Conservation (phyloP, 2,113 vertebrate genomes). For the Salvelinus namaycush region DNA sequence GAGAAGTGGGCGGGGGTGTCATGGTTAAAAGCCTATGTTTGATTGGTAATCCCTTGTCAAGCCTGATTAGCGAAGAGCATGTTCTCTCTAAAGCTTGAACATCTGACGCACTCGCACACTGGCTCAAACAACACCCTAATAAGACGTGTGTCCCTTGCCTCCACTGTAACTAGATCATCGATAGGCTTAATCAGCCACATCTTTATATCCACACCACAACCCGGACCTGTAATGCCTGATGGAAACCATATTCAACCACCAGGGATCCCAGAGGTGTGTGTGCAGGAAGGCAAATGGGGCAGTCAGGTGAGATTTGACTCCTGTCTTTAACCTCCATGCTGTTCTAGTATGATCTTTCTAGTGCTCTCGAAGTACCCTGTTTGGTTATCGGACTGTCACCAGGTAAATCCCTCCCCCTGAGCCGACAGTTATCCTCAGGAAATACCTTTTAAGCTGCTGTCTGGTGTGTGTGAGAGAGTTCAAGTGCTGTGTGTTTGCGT, state of each 20-base stretch:
- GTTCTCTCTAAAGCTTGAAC: conserved; percentile 18
- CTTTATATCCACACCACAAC: too few species aligned
- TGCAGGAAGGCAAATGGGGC: not conserved
- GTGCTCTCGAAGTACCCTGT: not conserved
- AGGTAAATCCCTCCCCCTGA: conserved; percentile 58
- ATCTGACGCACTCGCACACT: conserved; percentile 42
- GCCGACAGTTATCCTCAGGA: conserved; percentile 58
- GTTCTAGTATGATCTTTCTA: conserved; percentile 14
- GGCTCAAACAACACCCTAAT: too few species aligned
- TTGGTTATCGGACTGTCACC: conserved; percentile 14
- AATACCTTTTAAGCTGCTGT: conserved; percentile 54
- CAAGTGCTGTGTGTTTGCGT: conserved; percentile 1
- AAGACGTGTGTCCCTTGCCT: not conserved
- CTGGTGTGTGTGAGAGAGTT: conserved; percentile 52
- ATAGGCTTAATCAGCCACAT: too few species aligned
- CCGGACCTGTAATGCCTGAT: too few species aligned
- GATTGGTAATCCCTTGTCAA: conserved; percentile 66
- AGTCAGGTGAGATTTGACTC: conserved; percentile 40
- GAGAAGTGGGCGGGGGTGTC: too few species aligned
- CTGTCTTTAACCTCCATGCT: conserved; percentile 27
- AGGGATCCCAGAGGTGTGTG: too few species aligned
- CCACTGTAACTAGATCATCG: too few species aligned
- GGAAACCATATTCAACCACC: too few species aligned
- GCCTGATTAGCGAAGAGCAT: conserved; percentile 37
- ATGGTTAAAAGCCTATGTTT: conserved; percentile 4